A percentile compares a stretch with the other conserved stretches of the same genome.
phyloP scores from a whole-genome alignment of 2,113 vertebrate species.

The Chamaea fasciata region DNA sequence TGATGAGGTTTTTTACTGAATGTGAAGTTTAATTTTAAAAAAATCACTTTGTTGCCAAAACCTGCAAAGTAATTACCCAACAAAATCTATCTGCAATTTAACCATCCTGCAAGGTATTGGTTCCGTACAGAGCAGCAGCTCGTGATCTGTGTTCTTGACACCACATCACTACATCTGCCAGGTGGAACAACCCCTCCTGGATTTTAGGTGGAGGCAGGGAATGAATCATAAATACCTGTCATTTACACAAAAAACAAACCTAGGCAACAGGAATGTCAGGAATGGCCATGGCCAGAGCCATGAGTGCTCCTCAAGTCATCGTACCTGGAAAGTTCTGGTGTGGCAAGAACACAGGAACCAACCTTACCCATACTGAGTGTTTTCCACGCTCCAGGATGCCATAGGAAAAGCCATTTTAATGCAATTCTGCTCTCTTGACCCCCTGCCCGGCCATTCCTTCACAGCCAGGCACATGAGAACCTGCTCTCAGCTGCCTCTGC shows the following conservation, averaged over 20 bases:
- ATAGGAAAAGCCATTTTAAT: not conserved
- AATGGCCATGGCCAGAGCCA: not conserved
- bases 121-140: not conserved
- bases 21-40: not conserved
- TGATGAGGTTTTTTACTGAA: not conserved
- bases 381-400: not conserved
- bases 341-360: not conserved
- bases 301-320: not conserved
- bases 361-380: not conserved
- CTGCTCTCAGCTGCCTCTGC: not conserved
- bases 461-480: fast-evolving
- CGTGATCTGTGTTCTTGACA: fast-evolving
- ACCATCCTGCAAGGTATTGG: not conserved
- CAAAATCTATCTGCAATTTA: not conserved
- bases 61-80: not conserved
- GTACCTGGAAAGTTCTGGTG: fast-evolving
- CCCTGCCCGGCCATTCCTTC: not conserved
- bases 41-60: not conserved
- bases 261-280: not conserved
- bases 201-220: not conserved
- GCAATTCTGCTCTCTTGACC: not conserved
- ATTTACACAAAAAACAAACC: not conserved
- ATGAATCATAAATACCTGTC: not conserved
- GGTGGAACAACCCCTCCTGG: not conserved
- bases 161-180: not conserved